A percentile compares a stretch with the other conserved stretches of the same genome.
phyloP scores from a whole-genome alignment of 1,140 invertebrate species.

The Stegodyphus mimosarum region DNA sequence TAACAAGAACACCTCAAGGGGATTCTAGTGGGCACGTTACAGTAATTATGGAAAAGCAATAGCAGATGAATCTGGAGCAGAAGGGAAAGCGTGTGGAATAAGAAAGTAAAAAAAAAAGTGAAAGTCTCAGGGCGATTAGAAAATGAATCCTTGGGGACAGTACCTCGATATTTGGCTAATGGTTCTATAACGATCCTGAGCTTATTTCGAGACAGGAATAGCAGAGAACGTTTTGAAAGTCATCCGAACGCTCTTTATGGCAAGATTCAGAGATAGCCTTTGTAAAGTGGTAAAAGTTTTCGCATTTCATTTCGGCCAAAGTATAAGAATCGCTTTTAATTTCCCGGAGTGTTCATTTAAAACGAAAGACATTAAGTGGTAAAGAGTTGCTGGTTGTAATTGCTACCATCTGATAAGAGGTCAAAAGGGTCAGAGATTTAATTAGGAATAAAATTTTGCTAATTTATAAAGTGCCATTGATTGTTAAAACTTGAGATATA shows the following conservation, averaged over 20 bases:
- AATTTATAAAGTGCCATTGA: too few species aligned
- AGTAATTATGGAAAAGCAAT: constrained; percentile 30
- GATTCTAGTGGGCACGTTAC: constrained; percentile 3
- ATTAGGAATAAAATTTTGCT: too few species aligned
- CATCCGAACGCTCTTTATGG: background rate
- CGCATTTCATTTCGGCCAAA: too few species aligned
- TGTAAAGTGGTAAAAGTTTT: too few species aligned
- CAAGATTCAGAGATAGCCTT: too few species aligned
- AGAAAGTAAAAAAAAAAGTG: constrained; percentile 12
- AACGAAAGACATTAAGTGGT: too few species aligned
- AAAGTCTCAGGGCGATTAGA: constrained; percentile 39
- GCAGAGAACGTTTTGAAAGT: constrained; percentile 23
- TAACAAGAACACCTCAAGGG: background rate
- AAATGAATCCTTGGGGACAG: constrained; percentile 27
- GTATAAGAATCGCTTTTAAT: too few species aligned
- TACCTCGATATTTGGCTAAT: constrained; percentile 43
- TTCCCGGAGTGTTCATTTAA: too few species aligned
- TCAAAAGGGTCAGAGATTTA: too few species aligned
- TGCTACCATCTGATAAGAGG: too few species aligned
- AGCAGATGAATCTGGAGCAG: constrained; percentile 25
- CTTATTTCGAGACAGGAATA: constrained; percentile 17
- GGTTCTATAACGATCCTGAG: constrained; percentile 36
- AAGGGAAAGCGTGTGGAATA: background rate
- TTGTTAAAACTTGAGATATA: too few species aligned
- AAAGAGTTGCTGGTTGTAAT: too few species aligned